Evolutionary conservation across 1,140 invertebrate genomes (phyloP).

Genomic region (Drosophila santomea): DNA sequence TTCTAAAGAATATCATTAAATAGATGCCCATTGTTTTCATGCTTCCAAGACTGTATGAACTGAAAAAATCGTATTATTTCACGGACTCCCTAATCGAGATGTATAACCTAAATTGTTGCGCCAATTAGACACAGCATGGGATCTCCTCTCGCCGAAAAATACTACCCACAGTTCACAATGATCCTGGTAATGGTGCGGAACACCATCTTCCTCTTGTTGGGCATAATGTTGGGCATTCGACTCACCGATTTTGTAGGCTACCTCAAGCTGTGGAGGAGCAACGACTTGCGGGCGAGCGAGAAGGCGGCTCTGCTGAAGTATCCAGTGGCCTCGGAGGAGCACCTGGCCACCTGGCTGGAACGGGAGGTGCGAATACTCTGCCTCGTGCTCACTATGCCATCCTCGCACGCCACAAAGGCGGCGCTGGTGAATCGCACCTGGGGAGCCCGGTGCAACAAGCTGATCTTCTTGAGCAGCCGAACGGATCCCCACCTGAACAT

Average conservation of each 20-base stretch:
- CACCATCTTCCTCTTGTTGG: conserved; percentile 5
- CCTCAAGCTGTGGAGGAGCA: neutral
- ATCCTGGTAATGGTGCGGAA: conserved; percentile 13
- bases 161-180: neutral
- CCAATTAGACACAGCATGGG: neutral
- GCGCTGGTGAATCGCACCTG: conserved; percentile 88
- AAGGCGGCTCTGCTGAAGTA: conserved; percentile 1
- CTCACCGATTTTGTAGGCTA: conserved; percentile 4
- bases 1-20: neutral
- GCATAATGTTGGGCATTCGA: conserved; percentile 14
- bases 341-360: conserved; percentile 8
- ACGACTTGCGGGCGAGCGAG: neutral
- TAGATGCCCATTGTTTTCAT: neutral
- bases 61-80: neutral
- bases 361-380: conserved; percentile 22
- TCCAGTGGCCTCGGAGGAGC: conserved; percentile 6
- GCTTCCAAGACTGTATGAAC: neutral
- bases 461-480: conserved; percentile 94
- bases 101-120: conserved; percentile 1
- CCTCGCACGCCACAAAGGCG: conserved; percentile 1
- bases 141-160: neutral
- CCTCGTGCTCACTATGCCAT: conserved; percentile 20
- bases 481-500: conserved; percentile 89
- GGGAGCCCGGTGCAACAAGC: conserved; percentile 95
- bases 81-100: neutral